Base-by-base conservation (phyloP, 2,797 vertebrate genomes). In the Odontamblyopus lacepedii region DNA sequence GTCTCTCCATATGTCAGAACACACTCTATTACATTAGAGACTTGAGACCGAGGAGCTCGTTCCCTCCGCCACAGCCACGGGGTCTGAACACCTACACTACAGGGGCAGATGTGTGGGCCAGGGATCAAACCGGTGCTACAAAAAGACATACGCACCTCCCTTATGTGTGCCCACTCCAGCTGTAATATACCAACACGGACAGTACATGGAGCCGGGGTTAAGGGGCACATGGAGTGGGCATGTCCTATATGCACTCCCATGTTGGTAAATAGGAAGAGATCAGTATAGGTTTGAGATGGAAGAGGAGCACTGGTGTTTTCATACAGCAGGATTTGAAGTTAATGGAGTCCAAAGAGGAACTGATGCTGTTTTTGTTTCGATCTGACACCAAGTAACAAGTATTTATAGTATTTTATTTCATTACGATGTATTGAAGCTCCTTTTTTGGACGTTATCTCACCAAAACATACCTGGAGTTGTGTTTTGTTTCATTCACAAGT, bases 191-290 rank as follows among this genome's bases (percentile, higher is more conserved):
- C 0, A 55, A 7, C 19, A 7, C 73, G 69, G 70, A 63, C 48
- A 73, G 68, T 53, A 12, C 23, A 69, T 57, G 69, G 51, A 30
- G 73, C 48, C 68, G 73, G 67, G 79, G 77, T 56, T 32, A 32
- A 5, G 32, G 5, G 18, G 15, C 2, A 57, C 12, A 12, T 57
- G 12, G n/a, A 62, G 60, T n/a, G 51, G 6, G 51, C 7, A 8
- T n/a, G 51, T 62, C 6, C 60, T 32, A 30, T 62, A 27, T 57
- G 13, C 56, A 57, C 56, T 57, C 13, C 41, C 11, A 44, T 44
- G 3, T 13, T 44, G 26, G 23, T 26, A 55, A 55, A 55, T 7
- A n/a, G 51, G 51, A 53, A n/a, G 6, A 53, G 51, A 6, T 23
- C 23, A 1, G 23, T 19, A 19, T 18, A 53, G 51, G 18, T 53